These are phyloP conservation scores for Sebastes taczanowskii DNA, from an alignment of 2,797 vertebrate species.

Conservation along the genomic window DNA sequence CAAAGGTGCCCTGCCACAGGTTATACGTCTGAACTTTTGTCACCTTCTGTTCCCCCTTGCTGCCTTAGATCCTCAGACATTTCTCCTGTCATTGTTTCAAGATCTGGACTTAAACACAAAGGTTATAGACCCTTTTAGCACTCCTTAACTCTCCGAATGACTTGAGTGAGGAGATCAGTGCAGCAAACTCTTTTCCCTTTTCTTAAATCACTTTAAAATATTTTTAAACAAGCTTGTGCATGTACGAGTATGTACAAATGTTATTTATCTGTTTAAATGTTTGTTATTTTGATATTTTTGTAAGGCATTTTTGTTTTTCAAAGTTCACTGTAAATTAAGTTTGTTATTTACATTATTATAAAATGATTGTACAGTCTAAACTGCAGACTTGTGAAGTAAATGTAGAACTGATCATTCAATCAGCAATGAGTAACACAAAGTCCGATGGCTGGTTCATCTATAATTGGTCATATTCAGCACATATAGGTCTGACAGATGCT, in stretches of 20 bases:
- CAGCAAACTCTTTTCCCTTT: neutral
- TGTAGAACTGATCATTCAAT: neutral
- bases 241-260: no score
- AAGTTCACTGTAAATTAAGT: neutral
- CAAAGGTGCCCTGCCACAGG: neutral
- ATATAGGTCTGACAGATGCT: neutral
- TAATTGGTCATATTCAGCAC: neutral
- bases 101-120: neutral
- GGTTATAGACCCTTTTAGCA: neutral
- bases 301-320: neutral
- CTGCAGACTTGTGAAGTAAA: neutral
- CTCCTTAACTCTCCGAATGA: neutral
- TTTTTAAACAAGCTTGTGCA: no score
- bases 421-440: neutral
- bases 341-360: neutral
- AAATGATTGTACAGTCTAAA: neutral
- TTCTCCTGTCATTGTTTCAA: neutral
- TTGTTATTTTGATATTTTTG: neutral
- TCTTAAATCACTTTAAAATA: neutral
- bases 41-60: neutral
- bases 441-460: neutral
- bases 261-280: neutral
- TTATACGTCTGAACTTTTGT: conserved; percentile 2
- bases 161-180: neutral
- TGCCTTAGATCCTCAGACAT: neutral